These are phyloP conservation scores for Archivesica marissinica DNA, from an alignment of 1,140 invertebrate genomes.

Conservation along the genomic window DNA sequence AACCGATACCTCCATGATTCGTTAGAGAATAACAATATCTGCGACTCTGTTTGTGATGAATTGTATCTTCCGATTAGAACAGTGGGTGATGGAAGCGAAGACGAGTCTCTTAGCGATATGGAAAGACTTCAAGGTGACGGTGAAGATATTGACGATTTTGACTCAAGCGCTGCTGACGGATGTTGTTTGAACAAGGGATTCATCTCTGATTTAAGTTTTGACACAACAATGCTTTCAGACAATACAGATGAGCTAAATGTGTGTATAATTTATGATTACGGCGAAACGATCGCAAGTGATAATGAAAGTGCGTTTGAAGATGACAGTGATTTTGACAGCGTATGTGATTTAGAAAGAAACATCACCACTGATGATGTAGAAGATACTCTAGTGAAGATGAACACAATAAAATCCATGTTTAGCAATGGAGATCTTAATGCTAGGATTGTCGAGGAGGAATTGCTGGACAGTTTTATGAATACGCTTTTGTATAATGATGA, in stretches of 20 bases:
- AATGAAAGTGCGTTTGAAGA: constrained; percentile 30
- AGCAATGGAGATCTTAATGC: neutral
- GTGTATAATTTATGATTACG: neutral
- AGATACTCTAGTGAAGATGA: neutral
- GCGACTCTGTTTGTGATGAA: neutral
- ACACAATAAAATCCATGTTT: neutral
- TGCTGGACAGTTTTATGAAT: constrained; percentile 3
- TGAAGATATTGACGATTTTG: neutral
- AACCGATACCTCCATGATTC: neutral
- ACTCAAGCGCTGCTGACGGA: neutral
- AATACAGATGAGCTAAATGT: neutral
- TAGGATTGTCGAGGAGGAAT: neutral
- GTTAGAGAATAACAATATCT: neutral
- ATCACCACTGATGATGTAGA: neutral
- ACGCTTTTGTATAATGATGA: neutral
- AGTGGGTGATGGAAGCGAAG: too few species aligned
- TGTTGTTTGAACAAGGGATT: neutral
- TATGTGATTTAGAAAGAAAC: too few species aligned
- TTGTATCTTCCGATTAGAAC: neutral
- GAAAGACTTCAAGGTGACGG: neutral
- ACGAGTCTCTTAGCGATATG: neutral
- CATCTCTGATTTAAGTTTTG: neutral
- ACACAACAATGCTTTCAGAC: neutral
- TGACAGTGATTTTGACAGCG: neutral
- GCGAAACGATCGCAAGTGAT: neutral